Base-by-base conservation (phyloP, 2,888 invertebrate species). In the Agrochola circellaris region DNA sequence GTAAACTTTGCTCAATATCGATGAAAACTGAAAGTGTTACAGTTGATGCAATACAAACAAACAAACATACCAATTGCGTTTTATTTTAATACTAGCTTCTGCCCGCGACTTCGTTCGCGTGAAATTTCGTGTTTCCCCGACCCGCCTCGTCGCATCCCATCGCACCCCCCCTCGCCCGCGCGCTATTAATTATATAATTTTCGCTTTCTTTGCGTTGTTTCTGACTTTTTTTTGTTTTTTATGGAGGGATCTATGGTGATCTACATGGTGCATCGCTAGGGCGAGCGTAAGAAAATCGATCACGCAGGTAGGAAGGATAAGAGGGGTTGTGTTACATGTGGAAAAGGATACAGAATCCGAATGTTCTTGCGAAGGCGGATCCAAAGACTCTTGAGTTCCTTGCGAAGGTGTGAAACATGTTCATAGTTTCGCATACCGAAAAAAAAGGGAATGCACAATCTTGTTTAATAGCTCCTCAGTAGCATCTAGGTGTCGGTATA, bases 41-140 rank as follows among this genome's bases (percentile, higher is more conserved):
- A 96, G 95, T 96, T 96, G 95, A 96, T 94, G 96, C 96, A 96
- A 96, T 96, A 96, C 96, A 96, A 96, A 95, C 93, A 95, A 96
- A 96, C 95, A 96, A 96, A 96, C 94, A 94, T 91, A 93, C 9
- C 5, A 94, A 74, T 95, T 94, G 96, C 87, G 93, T 96, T 96
- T 96, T 95, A 96, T 96, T 96, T 61, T 26, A 51, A 51, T 51
- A 51, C 8, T 9, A 23, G 51, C 51, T 20, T 17, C 48, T 20
- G 17, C 7, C 51, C 23, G 20, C 23, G 51, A 51, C 0, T 8
- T 51, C 9, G 23, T 23, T 23, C 0, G 0, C 9, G 7, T 23
- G 20, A 23, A 20, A 51, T 51, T 20, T 20, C 20, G 2, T 51
- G 51, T 20, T 51, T 2, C 51, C 20, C 23, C 51, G 2, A 8